These are phyloP conservation scores for Arbacia lixula DNA, from an alignment of 53 echinoderm and acorn worm species.

Conservation along the genomic window DNA sequence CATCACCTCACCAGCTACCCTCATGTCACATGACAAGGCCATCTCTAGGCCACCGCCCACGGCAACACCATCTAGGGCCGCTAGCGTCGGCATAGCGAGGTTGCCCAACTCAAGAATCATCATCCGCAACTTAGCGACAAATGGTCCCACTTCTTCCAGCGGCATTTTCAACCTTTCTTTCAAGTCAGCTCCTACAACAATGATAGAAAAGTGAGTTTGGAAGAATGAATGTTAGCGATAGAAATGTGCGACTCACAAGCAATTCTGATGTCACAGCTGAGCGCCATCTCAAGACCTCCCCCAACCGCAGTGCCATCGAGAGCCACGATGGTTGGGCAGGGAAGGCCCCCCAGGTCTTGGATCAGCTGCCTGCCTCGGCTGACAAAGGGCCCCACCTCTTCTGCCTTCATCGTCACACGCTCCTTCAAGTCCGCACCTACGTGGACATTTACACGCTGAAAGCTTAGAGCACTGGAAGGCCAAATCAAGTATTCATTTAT, in stretches of 20 bases:
- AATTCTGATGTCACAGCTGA: constrained; percentile 90
- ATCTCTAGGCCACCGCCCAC: constrained; percentile 95
- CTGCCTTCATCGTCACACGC: constrained; percentile 74
- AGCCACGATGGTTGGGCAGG: constrained; percentile 94
- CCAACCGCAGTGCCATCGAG: constrained; percentile 90
- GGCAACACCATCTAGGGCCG: constrained; percentile 91
- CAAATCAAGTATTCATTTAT: no score
- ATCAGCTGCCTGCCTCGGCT: constrained; percentile 68
- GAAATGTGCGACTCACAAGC: constrained; percentile 83
- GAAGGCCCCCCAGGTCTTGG: constrained; percentile 67
- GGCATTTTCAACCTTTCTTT: constrained; percentile 88
- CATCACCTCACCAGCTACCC: constrained; percentile 85
- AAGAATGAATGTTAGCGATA: no score
- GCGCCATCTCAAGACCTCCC: constrained; percentile 90
- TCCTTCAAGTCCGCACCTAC: constrained; percentile 98
- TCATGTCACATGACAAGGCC: constrained; percentile 92
- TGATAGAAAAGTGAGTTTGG: no score
- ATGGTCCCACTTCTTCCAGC: constrained; percentile 89
- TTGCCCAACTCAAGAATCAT: constrained; percentile 65
- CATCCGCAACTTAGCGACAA: constrained; percentile 74
- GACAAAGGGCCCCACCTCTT: constrained; percentile 92
- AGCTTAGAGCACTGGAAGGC: no score
- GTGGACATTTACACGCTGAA: no score
- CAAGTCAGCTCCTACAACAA: constrained; percentile 84
- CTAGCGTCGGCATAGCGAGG: constrained; percentile 94